Base-by-base conservation (phyloP, 2,113 vertebrate species). In the Gasterosteus aculeatus region DNA sequence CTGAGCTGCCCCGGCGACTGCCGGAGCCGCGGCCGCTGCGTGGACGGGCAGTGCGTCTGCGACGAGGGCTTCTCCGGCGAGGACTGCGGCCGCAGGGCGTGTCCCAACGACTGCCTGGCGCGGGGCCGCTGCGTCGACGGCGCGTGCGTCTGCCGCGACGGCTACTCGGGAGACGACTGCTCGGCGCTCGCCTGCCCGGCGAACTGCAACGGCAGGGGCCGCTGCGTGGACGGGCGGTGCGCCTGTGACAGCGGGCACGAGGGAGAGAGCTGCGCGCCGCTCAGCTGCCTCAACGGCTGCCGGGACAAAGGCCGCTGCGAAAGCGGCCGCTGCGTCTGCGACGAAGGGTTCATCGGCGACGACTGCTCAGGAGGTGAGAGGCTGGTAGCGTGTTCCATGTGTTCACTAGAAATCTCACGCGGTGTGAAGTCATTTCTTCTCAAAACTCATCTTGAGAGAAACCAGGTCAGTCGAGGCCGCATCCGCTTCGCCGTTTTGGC, bases 11-110 rank as follows among this genome's bases (percentile, higher is more conserved):
- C 95, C 0, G 75, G 86, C 5, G 90, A 95, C 86, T 97, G 96
- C 68, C 76, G 75, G 0, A 75, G 86, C 42, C 93, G 82, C 0
- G 96, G 96, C 0, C 94, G 76, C 1, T 97, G 96, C 39, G 11
- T 94, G 2, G 88, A 94, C 0, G 96, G 96, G 0, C 93, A 91
- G 61, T 97, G 96, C 2, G n/a, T 95, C 4, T 97, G 98, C 2
- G 93, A 96, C 0, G 94, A 97, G 3, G 96, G 96, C 15, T 97
- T 96, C 83, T 61, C 87, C 0, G 96, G 96, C 0, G 93, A 93
- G 2, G 96, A 98, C 88, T 99, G 98, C 26, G 16, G 91, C 3
- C 92, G 91, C 8, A 91, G 71, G 33, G 90, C 93, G 4, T 97
- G 96, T 53, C 92, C 83, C 72, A 95, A 93, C 0, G 51, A 95